Base-by-base conservation (phyloP, 1,140 invertebrate genomes). In the Neocloeon triangulifer region DNA sequence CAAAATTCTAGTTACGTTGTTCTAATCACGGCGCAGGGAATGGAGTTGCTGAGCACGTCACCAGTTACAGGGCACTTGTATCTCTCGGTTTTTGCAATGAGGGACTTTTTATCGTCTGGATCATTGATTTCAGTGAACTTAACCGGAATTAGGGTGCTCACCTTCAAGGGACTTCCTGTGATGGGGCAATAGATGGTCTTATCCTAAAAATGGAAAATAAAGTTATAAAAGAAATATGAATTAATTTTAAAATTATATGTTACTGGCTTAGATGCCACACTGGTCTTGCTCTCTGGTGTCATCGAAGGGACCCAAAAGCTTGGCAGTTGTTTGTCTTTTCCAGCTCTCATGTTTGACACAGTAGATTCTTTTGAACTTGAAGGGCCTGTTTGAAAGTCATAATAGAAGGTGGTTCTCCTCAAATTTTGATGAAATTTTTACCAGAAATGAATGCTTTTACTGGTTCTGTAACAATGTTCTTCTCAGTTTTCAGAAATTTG, bases 41-140 rank as follows among this genome's bases (percentile, higher is more conserved):
- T 72, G 13, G 85, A 82, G 60, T 98, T 97, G 37, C 81, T 77
- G 8, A 99, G 54, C 31, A 94, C 69, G 58, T 99, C 95, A 53
- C 89, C 79, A 17, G 91, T 97, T 1, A 99, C 76, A 4, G 94
- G 79, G 56, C 95, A 99, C 68, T 92, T 92, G 50, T 94, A 99
- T 46, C 89, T 62, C 29, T 82, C 80, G 50, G 88, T 64, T 50
- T 77, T 80, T 17, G 72, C 64, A 40, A 84, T 79, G 1, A 84
- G 49, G 2, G 78, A 73, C 38, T 75, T 73, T 37, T 73, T 81
- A 40, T 84, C 78, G 48, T 74, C 71, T 1, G 74, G 72, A 54
- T 84, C 79, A 39, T 81, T 80, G 0, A 94, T 72, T 40, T 73
- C 55, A 0, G 84, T 95, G 53, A 97, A 98, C 48, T 92, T 89